A percentile compares a stretch with the other conserved stretches of the same genome.
Conservation (phyloP, 1,140 invertebrate species). For the Aphelinus atriplicis region DNA sequence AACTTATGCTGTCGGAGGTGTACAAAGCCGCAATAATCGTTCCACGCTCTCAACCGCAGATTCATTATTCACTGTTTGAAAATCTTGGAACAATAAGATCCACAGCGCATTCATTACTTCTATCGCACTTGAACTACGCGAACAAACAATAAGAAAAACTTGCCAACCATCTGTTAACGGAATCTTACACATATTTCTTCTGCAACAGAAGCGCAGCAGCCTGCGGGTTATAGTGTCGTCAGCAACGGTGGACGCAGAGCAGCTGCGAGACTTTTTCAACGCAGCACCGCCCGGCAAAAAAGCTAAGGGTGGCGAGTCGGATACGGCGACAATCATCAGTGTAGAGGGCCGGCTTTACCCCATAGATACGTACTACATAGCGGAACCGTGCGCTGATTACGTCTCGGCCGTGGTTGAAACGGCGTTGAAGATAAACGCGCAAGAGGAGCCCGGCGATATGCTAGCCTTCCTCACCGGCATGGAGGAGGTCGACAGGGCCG, state of each 20-base stretch:
- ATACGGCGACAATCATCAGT: slow-evolving; percentile 85
- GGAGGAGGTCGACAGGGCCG: slow-evolving; percentile 87
- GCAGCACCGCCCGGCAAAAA: slow-evolving; percentile 67
- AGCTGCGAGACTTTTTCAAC: slow-evolving; percentile 90
- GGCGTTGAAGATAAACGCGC: slow-evolving; percentile 88
- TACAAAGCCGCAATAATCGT: too few species aligned
- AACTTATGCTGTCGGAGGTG: too few species aligned
- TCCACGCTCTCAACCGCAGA: too few species aligned
- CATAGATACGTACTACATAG: slow-evolving; percentile 85
- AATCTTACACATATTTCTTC: too few species aligned
- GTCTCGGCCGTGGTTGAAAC: slow-evolving; percentile 88
- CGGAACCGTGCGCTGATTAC: slow-evolving; percentile 91
- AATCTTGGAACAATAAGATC: too few species aligned
- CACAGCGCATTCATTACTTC: too few species aligned
- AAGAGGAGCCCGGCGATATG: slow-evolving; percentile 86
- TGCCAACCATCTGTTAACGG: too few species aligned
- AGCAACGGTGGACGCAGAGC: slow-evolving; percentile 93
- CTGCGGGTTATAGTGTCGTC: slow-evolving; percentile 91
- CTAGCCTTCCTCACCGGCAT: slow-evolving; percentile 94
- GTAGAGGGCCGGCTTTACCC: slow-evolving; percentile 91
- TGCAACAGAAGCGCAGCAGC: slow-evolving; percentile 79
- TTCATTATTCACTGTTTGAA: too few species aligned
- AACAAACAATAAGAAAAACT: too few species aligned
- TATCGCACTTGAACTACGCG: too few species aligned
- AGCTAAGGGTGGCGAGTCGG: slow-evolving; percentile 58